Conservation (phyloP, 1,140 invertebrate species). For the Brachionus sp. region DNA sequence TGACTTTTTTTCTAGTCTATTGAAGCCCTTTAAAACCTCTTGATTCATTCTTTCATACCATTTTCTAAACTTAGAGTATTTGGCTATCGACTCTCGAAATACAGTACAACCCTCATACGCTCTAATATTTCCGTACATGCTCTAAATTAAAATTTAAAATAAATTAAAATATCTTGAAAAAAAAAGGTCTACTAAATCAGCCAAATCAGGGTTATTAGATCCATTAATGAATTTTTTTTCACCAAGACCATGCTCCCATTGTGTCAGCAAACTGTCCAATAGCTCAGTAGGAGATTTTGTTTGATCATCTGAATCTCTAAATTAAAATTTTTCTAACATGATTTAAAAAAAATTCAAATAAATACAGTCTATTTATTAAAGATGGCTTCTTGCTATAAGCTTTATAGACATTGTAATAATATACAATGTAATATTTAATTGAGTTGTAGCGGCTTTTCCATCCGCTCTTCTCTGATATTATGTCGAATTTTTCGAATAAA, state of each 20-base stretch:
- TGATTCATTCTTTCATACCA: slow-evolving; percentile 35
- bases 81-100: slow-evolving; percentile 28
- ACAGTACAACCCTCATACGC: slow-evolving; percentile 29
- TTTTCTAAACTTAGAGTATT: slow-evolving; percentile 13
- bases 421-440: slow-evolving; percentile 16
- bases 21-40: neutral
- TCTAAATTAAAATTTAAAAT: neutral
- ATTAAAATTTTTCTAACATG: neutral
- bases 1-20: neutral
- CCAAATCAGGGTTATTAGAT: neutral
- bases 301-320: neutral
- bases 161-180: neutral
- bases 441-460: slow-evolving; percentile 15
- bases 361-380: neutral
- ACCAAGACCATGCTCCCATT: slow-evolving; percentile 23
- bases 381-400: neutral
- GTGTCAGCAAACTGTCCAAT: neutral
- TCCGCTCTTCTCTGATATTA: neutral
- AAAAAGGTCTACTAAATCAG: slow-evolving; percentile 14
- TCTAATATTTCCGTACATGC: slow-evolving; percentile 31
- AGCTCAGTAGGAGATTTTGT: neutral
- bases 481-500: slow-evolving; percentile 29
- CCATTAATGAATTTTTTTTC: slow-evolving; percentile 12
- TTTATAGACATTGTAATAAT: slow-evolving; percentile 15
- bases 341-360: neutral